Conservation (phyloP, 2,888 invertebrate species). For the Calliphora vomitoria region DNA sequence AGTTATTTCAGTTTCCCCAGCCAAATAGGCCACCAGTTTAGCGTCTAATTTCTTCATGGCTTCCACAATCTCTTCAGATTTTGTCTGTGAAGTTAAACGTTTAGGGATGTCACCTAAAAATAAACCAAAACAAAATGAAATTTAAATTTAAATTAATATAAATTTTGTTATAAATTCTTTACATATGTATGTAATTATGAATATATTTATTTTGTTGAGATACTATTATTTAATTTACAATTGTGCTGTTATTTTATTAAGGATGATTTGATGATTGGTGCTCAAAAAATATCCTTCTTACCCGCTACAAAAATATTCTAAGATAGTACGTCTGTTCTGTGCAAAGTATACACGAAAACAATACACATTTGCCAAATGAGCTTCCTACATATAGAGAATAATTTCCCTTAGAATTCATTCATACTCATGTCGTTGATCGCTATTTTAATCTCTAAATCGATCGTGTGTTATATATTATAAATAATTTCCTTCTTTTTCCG, state of each 20-base stretch:
- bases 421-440: slow-evolving; percentile 19
- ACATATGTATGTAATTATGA: too few relatives aligned
- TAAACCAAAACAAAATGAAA: slow-evolving; percentile 9
- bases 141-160: not conserved
- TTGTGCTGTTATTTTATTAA: too few relatives aligned
- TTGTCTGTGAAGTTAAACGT: slow-evolving; percentile 72
- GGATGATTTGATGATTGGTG: not conserved
- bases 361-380: slow-evolving; percentile 9
- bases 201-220: too few relatives aligned
- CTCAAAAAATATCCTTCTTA: slow-evolving; percentile 48
- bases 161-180: too few relatives aligned
- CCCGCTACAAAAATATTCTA: slow-evolving; percentile 68
- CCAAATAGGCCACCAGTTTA: slow-evolving; percentile 80
- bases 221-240: too few relatives aligned
- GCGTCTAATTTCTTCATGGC: slow-evolving; percentile 82
- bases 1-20: slow-evolving; percentile 73
- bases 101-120: slow-evolving; percentile 72
- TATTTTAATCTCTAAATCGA: slow-evolving; percentile 35
- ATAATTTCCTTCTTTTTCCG: slow-evolving; percentile 42
- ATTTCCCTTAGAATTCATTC: slow-evolving; percentile 16
- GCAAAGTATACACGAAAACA: slow-evolving; percentile 68
- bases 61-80: slow-evolving; percentile 81
- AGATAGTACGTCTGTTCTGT: slow-evolving; percentile 62
- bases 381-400: slow-evolving; percentile 51
- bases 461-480: slow-evolving; percentile 13